Evolutionary conservation across 2,888 invertebrate genomes (phyloP).

Genomic region (Dioctria rufipes): DNA sequence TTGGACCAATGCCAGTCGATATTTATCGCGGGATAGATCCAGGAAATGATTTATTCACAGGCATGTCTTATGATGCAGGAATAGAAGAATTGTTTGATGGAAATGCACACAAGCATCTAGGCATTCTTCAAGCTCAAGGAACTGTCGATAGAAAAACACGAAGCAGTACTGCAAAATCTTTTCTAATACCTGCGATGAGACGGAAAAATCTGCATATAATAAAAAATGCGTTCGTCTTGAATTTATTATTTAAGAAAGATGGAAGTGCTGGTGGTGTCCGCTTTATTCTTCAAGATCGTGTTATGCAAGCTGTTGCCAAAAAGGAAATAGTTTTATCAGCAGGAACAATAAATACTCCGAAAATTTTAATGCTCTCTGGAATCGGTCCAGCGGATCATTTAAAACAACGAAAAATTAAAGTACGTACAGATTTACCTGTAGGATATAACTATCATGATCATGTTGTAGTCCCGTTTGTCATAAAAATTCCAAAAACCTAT

Average conservation of each 20-base stretch:
- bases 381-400: slow-evolving; percentile 80
- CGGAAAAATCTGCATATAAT: slow-evolving; percentile 68
- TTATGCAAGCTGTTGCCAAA: slow-evolving; percentile 74
- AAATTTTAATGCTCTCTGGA: slow-evolving; percentile 88
- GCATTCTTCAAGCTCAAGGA: slow-evolving; percentile 74
- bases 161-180: slow-evolving; percentile 73
- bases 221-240: slow-evolving; percentile 73
- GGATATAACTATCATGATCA: slow-evolving; percentile 83
- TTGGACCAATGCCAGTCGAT: slow-evolving; percentile 73
- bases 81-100: slow-evolving; percentile 73
- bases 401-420: slow-evolving; percentile 75
- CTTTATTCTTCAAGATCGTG: slow-evolving; percentile 78
- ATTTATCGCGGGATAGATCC: slow-evolving; percentile 67
- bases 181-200: slow-evolving; percentile 72
- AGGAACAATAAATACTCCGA: slow-evolving; percentile 89
- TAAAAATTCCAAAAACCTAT: slow-evolving; percentile 74
- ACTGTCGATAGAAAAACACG: slow-evolving; percentile 74
- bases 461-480: slow-evolving; percentile 78
- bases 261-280: slow-evolving; percentile 77
- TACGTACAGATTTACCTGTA: slow-evolving; percentile 74
- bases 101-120: slow-evolving; percentile 75
- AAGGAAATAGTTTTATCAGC: slow-evolving; percentile 88
- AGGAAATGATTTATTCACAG: slow-evolving; percentile 72
- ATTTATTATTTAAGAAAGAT: slow-evolving; percentile 71
- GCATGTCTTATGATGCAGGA: slow-evolving; percentile 73